These are phyloP conservation scores for Mesorhabditis sp. DNA, from an alignment of 2,888 invertebrate species.

Conservation along the genomic window DNA sequence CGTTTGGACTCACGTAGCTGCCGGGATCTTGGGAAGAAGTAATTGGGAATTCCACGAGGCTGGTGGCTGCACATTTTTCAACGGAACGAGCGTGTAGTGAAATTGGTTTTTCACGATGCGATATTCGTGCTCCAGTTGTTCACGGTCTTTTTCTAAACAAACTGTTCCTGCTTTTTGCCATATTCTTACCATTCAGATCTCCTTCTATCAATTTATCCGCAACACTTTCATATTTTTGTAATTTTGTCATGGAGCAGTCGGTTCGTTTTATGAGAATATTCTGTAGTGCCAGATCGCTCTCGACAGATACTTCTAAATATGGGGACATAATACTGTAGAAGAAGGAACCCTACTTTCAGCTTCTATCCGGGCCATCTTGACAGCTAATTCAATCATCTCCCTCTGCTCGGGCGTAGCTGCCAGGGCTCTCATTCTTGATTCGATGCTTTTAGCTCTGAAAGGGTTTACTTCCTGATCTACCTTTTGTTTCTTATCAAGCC, in stretches of 20 bases:
- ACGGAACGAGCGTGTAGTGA: constrained; percentile 52
- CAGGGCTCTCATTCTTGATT: constrained; percentile 27
- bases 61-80: constrained; percentile 43
- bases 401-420: constrained; percentile 75
- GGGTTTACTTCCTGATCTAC: too few relatives aligned
- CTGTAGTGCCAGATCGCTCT: constrained; percentile 51
- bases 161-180: neutral
- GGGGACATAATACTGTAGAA: neutral
- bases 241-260: constrained; percentile 48
- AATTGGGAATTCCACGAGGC: constrained; percentile 51
- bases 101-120: constrained; percentile 52
- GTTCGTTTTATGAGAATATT: constrained; percentile 45
- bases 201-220: constrained; percentile 53
- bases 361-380: constrained; percentile 86
- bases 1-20: too few relatives aligned
- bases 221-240: constrained; percentile 50
- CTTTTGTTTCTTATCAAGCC: too few relatives aligned
- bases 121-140: constrained; percentile 50
- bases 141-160: constrained; percentile 38
- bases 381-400: constrained; percentile 80
- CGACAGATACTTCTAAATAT: constrained; percentile 48
- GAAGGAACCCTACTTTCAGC: constrained; percentile 74
- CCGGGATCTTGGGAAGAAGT: constrained; percentile 37
- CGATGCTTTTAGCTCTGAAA: constrained; percentile 22
- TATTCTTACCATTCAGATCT: constrained; percentile 32